These are phyloP conservation scores for Sarcophilus harrisii DNA, from an alignment of 2,797 vertebrate genomes.

Conservation along the genomic window DNA sequence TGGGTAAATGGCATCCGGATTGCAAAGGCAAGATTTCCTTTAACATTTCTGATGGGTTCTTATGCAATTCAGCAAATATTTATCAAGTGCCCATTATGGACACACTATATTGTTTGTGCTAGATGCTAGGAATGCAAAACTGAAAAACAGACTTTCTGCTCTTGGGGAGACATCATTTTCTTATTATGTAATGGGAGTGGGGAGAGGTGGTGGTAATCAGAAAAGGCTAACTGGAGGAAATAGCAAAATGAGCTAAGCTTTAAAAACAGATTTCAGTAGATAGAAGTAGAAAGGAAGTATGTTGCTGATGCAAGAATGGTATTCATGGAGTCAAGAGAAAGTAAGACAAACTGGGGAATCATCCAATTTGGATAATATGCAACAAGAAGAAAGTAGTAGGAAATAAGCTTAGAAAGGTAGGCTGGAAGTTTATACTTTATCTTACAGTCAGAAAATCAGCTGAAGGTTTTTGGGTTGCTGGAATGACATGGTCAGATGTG, in stretches of 20 bases:
- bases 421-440: too few relatives aligned
- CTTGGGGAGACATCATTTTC: background rate
- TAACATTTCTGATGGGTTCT: background rate
- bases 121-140: background rate
- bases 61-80: background rate
- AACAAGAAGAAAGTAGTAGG: too few relatives aligned
- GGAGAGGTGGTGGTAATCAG: background rate
- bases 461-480: too few relatives aligned
- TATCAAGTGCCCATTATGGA: background rate
- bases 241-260: background rate
- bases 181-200: background rate
- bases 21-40: slow-evolving; percentile 90
- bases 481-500: too few relatives aligned
- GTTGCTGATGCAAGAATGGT: background rate
- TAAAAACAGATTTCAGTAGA: background rate
- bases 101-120: background rate
- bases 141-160: background rate
- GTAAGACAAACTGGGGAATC: background rate
- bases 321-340: background rate
- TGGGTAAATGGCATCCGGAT: slow-evolving; percentile 98
- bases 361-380: too few relatives aligned
- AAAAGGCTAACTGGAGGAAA: background rate
- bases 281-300: background rate
- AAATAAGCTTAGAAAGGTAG: too few relatives aligned
- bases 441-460: too few relatives aligned